Conservation (phyloP, 2,797 vertebrate genomes). For the Siniperca scherzeri region DNA sequence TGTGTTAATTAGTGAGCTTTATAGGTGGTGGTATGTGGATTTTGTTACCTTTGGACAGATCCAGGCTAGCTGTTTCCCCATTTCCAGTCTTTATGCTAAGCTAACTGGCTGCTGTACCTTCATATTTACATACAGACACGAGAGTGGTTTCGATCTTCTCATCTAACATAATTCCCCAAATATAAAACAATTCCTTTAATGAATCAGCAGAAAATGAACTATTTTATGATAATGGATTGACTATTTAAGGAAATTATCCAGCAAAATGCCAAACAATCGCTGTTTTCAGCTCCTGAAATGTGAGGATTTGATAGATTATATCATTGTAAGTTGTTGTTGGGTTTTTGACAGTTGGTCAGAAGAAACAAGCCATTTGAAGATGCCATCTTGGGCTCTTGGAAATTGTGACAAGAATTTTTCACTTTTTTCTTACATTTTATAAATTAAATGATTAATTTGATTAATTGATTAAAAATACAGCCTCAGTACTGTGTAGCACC, state of each 20-base stretch:
- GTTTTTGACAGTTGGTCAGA: not conserved
- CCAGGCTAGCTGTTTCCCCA: not conserved
- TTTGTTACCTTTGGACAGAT: not conserved
- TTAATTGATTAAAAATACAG: not conserved
- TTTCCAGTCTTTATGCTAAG: constrained; percentile 3
- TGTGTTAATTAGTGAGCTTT: not conserved
- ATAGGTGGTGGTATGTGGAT: not conserved
- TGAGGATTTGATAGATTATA: not conserved
- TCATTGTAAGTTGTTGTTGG: too few species aligned
- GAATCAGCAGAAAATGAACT: not conserved
- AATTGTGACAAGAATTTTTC: not conserved
- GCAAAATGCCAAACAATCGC: not conserved
- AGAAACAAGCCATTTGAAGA: not conserved
- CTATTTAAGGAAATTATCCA: not conserved
- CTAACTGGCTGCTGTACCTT: not conserved
- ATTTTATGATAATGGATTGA: not conserved
- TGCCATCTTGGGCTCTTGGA: not conserved
- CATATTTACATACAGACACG: not conserved
- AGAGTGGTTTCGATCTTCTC: not conserved
- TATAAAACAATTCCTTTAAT: not conserved
- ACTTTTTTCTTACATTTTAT: not conserved
- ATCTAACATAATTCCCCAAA: not conserved
- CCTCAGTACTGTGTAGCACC: not conserved
- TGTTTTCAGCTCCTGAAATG: not conserved
- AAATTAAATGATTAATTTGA: not conserved